Percentiles rank a stretch among this genome's conserved stretches.
phyloP scores from a whole-genome alignment of 2,888 invertebrate species.

The Ischnura elegans region DNA sequence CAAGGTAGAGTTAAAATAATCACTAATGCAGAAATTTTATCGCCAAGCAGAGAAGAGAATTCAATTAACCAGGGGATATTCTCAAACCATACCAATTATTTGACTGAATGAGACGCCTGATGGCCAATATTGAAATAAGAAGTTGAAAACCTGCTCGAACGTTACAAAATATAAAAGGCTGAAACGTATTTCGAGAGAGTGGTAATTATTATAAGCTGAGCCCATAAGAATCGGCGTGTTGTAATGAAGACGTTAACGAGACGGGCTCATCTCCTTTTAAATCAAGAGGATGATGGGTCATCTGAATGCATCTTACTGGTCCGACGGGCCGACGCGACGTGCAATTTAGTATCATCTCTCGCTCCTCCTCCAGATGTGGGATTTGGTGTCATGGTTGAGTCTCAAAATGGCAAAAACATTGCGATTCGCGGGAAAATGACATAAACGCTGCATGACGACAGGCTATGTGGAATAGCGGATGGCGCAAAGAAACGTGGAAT shows the following conservation, averaged over 20 bases:
- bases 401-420: background rate
- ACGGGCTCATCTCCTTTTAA: background rate
- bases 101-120: background rate
- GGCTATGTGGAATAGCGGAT: background rate
- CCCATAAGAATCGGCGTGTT: background rate
- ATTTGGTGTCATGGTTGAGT: background rate
- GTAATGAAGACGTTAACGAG: background rate
- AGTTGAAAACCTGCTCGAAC: no score
- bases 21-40: background rate
- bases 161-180: no score
- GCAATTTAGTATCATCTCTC: background rate
- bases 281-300: background rate
- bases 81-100: background rate
- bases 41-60: background rate
- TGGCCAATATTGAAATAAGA: background rate
- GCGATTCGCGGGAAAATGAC: conserved; percentile 13
- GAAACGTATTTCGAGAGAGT: background rate
- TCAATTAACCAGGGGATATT: background rate
- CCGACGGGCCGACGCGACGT: background rate
- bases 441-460: background rate
- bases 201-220: background rate
- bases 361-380: background rate
- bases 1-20: background rate
- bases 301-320: background rate
- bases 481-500: background rate